Evolutionary conservation across 23 tunicate genomes (phyloP), one percentile per base, ranked within the genome.

Genomic region (Halocynthia aurantium): DNA sequence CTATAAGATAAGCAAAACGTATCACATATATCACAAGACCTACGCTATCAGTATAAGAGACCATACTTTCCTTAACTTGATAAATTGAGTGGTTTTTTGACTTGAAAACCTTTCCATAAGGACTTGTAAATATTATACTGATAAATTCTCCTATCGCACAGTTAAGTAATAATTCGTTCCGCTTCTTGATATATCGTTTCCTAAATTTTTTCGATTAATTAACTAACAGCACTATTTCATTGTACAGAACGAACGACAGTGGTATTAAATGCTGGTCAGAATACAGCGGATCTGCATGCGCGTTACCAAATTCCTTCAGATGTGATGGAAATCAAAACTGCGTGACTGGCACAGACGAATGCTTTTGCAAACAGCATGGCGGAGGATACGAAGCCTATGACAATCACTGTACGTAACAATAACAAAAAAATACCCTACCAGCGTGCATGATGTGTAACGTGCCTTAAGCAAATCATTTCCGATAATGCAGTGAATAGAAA

Each of bases 241-340:
- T 65, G 22, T 10, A 10, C 70, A 65, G 70, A 9, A 65, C 22
- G 50, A 65, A 15, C 10, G 9, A 40, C 10, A 49, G 31, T 1
- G 70, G 70, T 5, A 10, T 65, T 65, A 40, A 49, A 65, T 65
- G 70, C 31, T 9, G 10, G 31, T 20, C 70, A 65, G 70, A 65
- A 65, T 65, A 65, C 70, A 65, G 31, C 70, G 31, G 31, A 40
- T 20, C 17, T 11, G 70, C 70, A 20, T 65, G 70, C 31, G 22
- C 70, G 22, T 65, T 65, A 15, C 70, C 70, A 10, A 20, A 10
- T 65, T 49, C 22, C 22, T 65, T 20, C 19, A 0, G 70, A 65
- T 65, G 70, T 15, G 70, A 65, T 65, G 70, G 70, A 65, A 20
- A 40, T 20, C 22, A 65, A 15, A 65, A 65, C 19, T 65, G 70